A percentile compares a stretch with the other conserved stretches of the same genome.
These are phyloP conservation scores for Aleiodes leptofemur DNA, from an alignment of 2,888 invertebrate genomes.

Conservation along the genomic window DNA sequence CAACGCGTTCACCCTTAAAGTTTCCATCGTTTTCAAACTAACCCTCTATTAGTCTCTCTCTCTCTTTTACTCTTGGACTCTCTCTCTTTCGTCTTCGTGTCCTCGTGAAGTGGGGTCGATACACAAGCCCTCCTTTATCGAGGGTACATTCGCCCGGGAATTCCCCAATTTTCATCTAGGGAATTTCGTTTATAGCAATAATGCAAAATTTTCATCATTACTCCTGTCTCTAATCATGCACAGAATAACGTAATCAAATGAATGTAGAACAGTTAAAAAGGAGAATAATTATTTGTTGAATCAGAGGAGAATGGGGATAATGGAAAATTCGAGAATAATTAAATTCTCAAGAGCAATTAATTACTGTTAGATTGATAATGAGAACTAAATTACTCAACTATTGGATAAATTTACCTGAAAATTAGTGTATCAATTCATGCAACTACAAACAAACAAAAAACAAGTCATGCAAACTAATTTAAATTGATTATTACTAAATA, in stretches of 20 bases:
- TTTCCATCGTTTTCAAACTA: constrained; percentile 62
- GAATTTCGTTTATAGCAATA: constrained; percentile 14
- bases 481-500: no score
- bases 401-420: no score
- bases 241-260: neutral
- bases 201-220: neutral
- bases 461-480: no score
- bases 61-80: constrained; percentile 39
- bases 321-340: no score
- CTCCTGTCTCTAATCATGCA: neutral
- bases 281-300: no score
- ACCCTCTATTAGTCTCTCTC: constrained; percentile 50
- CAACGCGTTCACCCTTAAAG: constrained; percentile 73
- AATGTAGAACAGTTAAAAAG: no score
- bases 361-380: no score
- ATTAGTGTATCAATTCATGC: no score
- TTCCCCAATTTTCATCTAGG: constrained; percentile 70
- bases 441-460: no score
- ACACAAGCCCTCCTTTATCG: constrained; percentile 60
- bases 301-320: no score
- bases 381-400: no score
- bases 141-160: constrained; percentile 66
- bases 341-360: no score
- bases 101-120: constrained; percentile 53
- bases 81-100: constrained; percentile 39